Evolutionary conservation across 2,888 invertebrate species (phyloP).

Genomic region (Eilema depressum): DNA sequence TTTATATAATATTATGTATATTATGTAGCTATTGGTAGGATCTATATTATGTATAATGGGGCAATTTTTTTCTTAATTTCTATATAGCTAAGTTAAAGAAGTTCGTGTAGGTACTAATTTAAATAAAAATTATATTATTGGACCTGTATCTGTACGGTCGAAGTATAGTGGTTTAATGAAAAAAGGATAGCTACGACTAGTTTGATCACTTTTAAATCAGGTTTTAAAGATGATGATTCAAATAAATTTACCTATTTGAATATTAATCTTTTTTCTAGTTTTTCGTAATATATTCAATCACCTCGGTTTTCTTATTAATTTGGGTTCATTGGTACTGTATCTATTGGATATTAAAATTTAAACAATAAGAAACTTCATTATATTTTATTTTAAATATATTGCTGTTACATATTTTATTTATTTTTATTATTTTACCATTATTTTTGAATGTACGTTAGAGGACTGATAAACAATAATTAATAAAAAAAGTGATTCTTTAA

Average conservation of each 20-base stretch:
- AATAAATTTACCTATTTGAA: too few species aligned
- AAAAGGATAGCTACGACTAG: not conserved
- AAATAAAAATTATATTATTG: not conserved
- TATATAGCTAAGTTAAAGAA: too few species aligned
- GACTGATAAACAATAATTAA: not conserved
- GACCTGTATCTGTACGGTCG: too few species aligned
- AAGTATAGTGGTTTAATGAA: not conserved
- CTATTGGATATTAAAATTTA: not conserved
- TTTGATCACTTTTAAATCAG: not conserved
- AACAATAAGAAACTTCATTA: not conserved
- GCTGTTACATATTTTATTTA: not conserved
- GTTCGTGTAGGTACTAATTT: too few species aligned
- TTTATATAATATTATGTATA: not conserved
- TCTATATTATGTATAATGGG: not conserved
- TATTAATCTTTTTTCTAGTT: not conserved
- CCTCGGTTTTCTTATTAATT: not conserved
- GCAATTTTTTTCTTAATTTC: too few species aligned
- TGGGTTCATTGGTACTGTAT: not conserved
- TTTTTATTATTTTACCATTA: not conserved
- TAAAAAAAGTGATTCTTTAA: slow-evolving; percentile 41
- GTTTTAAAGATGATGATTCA: not conserved
- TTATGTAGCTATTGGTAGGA: not conserved
- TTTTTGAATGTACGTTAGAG: not conserved
- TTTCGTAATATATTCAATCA: not conserved
- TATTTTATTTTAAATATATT: not conserved